Percentiles rank a stretch among this genome's conserved stretches.
phyloP scores from a whole-genome alignment of 2,888 invertebrate genomes.

The Ariolimax columbianus region DNA sequence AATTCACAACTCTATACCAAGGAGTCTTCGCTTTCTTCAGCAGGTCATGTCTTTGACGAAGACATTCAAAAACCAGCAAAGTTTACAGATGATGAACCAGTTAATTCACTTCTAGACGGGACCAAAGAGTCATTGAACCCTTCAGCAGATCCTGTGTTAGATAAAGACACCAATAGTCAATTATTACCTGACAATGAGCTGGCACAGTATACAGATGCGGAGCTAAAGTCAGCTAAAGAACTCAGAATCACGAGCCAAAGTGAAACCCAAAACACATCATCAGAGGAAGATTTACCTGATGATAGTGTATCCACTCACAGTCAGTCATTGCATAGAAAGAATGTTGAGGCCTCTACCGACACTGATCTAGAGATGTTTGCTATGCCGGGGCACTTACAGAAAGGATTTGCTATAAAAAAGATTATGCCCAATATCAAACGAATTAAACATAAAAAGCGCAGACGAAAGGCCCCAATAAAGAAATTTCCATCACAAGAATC shows the following conservation, averaged over 20 bases:
- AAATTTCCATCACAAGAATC: constrained; percentile 21
- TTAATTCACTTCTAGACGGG: neutral
- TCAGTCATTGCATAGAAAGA: neutral
- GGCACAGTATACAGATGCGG: constrained; percentile 10
- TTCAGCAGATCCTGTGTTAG: neutral
- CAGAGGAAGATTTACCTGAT: constrained; percentile 39
- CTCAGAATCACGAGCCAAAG: constrained; percentile 6
- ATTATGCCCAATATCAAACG: constrained; percentile 22
- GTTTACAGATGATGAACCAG: neutral
- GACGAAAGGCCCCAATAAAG: neutral
- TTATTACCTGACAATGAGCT: neutral
- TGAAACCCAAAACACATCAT: constrained; percentile 37
- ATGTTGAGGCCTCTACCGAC: constrained; percentile 55
- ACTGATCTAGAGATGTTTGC: constrained; percentile 58
- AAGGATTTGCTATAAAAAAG: constrained; percentile 10
- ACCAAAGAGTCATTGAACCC: neutral
- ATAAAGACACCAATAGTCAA: neutral
- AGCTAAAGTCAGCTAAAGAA: constrained; percentile 15
- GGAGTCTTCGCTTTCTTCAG: neutral
- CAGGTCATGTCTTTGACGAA: neutral
- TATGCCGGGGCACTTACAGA: constrained; percentile 45
- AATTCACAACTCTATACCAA: neutral
- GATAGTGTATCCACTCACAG: neutral
- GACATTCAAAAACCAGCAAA: neutral
- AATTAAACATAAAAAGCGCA: constrained; percentile 11